These are phyloP conservation scores for Dryomyza anilis DNA, from an alignment of 2,888 invertebrate species.

Conservation along the genomic window DNA sequence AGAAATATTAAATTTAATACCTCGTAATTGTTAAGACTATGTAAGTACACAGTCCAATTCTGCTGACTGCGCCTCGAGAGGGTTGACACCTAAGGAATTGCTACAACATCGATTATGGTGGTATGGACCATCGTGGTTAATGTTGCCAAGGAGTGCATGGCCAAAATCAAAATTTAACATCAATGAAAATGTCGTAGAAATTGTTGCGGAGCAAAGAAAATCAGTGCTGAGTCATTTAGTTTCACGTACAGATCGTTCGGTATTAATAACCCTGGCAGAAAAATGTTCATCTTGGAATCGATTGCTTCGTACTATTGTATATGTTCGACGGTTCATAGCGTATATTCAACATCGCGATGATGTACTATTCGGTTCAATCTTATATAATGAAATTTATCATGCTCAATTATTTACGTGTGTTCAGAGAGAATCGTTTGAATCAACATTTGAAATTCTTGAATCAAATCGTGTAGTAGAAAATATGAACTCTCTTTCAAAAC, in stretches of 20 bases:
- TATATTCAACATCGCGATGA: neutral
- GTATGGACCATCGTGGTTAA: neutral
- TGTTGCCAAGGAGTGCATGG: slow-evolving; percentile 5
- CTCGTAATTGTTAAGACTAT: slow-evolving; percentile 32
- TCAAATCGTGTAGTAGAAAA: neutral
- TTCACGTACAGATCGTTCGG: neutral
- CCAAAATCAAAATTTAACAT: slow-evolving; percentile 13
- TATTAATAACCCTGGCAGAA: neutral
- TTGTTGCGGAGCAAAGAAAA: neutral
- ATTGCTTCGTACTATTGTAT: slow-evolving; percentile 20
- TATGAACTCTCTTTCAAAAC: slow-evolving; percentile 6
- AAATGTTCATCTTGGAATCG: slow-evolving; percentile 16
- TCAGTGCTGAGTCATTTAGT: neutral
- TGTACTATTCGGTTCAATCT: neutral
- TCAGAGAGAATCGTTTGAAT: slow-evolving; percentile 7
- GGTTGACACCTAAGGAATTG: slow-evolving; percentile 17
- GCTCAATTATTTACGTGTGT: neutral
- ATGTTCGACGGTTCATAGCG: slow-evolving; percentile 24
- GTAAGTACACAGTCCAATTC: slow-evolving; percentile 35
- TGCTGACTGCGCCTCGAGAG: slow-evolving; percentile 38
- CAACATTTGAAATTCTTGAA: neutral
- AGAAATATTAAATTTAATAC: slow-evolving; percentile 24
- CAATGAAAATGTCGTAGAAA: neutral
- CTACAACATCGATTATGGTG: slow-evolving; percentile 8
- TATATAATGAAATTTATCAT: neutral